phyloP scores from a whole-genome alignment of 2,113 vertebrate genomes.

The Corythornis vintsioides region DNA sequence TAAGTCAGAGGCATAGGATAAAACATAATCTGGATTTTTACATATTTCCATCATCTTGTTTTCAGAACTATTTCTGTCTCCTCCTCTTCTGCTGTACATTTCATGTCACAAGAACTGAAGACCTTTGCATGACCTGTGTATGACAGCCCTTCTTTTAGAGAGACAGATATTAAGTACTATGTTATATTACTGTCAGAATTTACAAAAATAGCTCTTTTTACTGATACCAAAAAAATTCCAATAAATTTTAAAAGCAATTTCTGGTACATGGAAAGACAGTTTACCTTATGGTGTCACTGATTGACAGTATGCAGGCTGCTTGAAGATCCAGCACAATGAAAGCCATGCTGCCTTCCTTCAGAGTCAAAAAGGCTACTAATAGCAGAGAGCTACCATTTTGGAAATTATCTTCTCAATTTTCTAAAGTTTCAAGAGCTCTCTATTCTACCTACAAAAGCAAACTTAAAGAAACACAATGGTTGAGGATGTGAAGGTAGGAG shows the following conservation, averaged over 20 bases:
- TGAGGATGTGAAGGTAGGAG: too few species aligned
- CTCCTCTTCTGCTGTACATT: background rate
- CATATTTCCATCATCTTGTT: background rate
- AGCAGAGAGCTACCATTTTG: background rate
- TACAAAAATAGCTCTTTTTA: background rate
- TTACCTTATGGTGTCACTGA: background rate
- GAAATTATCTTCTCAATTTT: background rate
- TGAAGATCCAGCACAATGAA: background rate
- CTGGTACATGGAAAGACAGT: background rate
- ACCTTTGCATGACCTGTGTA: background rate
- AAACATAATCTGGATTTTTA: background rate
- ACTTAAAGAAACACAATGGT: background rate
- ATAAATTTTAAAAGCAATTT: background rate
- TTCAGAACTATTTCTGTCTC: background rate
- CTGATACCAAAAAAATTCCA: background rate
- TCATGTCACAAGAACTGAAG: background rate
- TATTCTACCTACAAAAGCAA: background rate
- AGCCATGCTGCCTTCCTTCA: background rate
- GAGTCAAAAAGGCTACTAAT: background rate
- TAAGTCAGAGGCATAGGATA: background rate
- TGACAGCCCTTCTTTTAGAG: background rate
- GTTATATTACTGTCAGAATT: background rate
- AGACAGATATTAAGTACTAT: background rate
- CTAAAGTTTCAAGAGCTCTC: background rate
- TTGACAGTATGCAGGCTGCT: background rate